phyloP scores from a whole-genome alignment of 1,140 invertebrate species.

The Drosophila nebulosa region DNA sequence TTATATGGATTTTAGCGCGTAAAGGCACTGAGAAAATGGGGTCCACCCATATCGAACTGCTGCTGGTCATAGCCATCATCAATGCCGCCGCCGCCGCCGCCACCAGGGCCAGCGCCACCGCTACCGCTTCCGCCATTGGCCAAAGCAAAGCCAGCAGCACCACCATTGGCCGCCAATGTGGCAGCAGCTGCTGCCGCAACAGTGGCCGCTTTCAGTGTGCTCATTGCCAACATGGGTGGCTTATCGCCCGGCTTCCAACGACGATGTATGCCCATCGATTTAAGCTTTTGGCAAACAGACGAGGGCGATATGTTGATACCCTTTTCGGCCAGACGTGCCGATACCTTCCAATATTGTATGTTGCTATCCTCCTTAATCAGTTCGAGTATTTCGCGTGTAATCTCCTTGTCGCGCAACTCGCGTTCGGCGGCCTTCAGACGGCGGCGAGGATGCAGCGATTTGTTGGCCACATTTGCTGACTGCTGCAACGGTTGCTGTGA shows the following conservation, averaged over 20 bases:
- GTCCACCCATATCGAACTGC: slow-evolving; percentile 75
- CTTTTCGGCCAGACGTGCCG: slow-evolving; percentile 75
- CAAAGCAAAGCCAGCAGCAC: slow-evolving; percentile 13
- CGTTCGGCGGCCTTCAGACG: slow-evolving; percentile 74
- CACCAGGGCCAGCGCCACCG: background rate
- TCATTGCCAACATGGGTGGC: slow-evolving; percentile 72
- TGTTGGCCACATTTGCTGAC: slow-evolving; percentile 14
- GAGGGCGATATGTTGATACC: slow-evolving; percentile 77
- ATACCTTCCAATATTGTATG: slow-evolving; percentile 80
- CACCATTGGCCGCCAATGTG: slow-evolving; percentile 34
- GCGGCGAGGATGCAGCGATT: slow-evolving; percentile 63
- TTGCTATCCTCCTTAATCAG: slow-evolving; percentile 79
- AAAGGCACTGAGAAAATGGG: slow-evolving; percentile 80
- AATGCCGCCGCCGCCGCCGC: slow-evolving; percentile 4
- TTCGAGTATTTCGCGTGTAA: slow-evolving; percentile 79
- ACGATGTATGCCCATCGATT: slow-evolving; percentile 77
- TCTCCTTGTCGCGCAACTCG: slow-evolving; percentile 72
- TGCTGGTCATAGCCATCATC: slow-evolving; percentile 70
- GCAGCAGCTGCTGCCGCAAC: slow-evolving; percentile 48
- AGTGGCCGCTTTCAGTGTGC: slow-evolving; percentile 62
- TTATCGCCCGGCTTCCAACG: slow-evolving; percentile 80
- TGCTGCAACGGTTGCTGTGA: background rate
- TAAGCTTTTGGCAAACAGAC: slow-evolving; percentile 78
- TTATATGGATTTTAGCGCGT: slow-evolving; percentile 45
- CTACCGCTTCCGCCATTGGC: background rate